A percentile compares a stretch with the other conserved stretches of the same genome.
Evolutionary conservation across 2,797 vertebrate species (phyloP).

Genomic region (Muscicapa striata): DNA sequence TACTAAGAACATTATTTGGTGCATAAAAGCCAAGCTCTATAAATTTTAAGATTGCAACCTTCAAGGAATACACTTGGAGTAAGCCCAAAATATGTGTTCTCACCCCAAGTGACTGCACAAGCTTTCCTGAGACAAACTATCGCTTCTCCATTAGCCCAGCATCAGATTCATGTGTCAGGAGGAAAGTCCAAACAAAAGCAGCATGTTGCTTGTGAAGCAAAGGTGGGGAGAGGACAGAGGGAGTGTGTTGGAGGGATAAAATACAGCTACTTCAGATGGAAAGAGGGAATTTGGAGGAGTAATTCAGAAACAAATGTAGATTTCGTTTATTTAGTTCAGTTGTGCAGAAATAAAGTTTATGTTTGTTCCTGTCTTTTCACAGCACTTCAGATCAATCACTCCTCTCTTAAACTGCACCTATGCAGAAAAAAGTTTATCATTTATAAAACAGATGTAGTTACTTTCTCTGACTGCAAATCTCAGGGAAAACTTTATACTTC

Average conservation of each 20-base stretch:
- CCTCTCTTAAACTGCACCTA: neutral
- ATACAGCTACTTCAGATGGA: neutral
- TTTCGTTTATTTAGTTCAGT: neutral
- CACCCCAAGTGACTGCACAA: neutral
- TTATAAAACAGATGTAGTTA: neutral
- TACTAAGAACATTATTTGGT: neutral
- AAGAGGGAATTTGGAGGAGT: neutral
- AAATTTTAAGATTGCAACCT: neutral
- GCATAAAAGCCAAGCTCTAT: neutral
- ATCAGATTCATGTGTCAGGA: neutral
- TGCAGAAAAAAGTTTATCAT: neutral
- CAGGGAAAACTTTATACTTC: neutral
- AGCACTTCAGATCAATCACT: neutral
- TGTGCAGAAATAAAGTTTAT: neutral
- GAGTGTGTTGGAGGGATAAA: neutral
- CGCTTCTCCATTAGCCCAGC: neutral
- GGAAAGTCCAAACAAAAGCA: neutral
- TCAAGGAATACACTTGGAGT: neutral
- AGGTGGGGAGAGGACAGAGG: neutral
- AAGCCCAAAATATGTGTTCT: neutral
- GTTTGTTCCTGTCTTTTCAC: neutral
- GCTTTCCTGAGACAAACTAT: neutral
- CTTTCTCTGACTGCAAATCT: neutral
- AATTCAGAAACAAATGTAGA: neutral
- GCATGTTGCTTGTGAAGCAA: neutral